Base-by-base conservation (phyloP, 1,140 invertebrate genomes). In the Halesus radiatus region DNA sequence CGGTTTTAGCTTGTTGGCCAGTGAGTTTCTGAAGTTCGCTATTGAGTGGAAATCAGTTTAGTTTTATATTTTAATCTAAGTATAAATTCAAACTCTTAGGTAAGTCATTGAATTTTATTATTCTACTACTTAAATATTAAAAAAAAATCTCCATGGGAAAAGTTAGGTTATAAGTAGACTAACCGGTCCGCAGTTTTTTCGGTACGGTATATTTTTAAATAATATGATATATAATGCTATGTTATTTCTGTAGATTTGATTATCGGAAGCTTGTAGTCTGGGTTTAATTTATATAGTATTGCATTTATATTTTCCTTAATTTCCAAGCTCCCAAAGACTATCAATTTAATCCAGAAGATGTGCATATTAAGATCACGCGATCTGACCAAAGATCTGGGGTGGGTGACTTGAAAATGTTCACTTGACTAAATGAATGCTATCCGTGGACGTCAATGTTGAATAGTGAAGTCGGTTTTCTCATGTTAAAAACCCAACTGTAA, bases 1-100 rank as follows among this genome's bases (percentile, higher is more conserved):
- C 45, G 45, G 68, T 53, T 72, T 72, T 50, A 53, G 68, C 50
- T 72, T 23, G 68, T 72, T 53, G 22, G 68, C 68, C 22, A 72
- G 45, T 18, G 20, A 26, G 68, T 52, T 22, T 50, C 68, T 26
- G 13, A 53, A 20, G 32, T 70, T 26, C 68, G 64, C 64, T 16
- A 45, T 53, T 52, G 1, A 72, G 68, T 72, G 68, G 22, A 72
- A 72, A 52, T 72, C 53, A 72, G 68, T 52, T 53, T 53, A 54
- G 54, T 72, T 72, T 72, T 72, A 20, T 23, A 72, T 53, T 72
- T 68, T 53, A 1, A 26, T 53, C 26, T n/a, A 72, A 52, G 54
- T 53, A 52, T 72, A 23, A 52, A 52, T n/a, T 45, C 15, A 5
- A 32, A 72, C 37, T 13, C 50, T 52, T 52, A 20, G 68, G 68